Base-by-base conservation (phyloP, 2,888 invertebrate genomes). In the Eudemis profundana region DNA sequence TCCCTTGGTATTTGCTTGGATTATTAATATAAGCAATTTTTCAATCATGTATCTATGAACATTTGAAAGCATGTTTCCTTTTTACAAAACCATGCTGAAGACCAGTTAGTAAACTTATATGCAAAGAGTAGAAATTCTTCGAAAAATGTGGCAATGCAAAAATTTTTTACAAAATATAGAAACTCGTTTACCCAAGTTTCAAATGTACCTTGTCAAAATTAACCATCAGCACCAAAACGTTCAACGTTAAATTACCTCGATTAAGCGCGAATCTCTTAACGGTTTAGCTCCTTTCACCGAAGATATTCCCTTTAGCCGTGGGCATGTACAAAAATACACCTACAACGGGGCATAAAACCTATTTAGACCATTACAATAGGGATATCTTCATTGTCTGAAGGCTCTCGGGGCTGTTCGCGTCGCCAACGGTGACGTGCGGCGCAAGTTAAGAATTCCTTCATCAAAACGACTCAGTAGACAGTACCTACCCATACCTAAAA, bases 331-430 rank as follows among this genome's bases (percentile, higher is more conserved):
- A 75, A 76, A 72, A 68, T 74, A 70, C 72, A 70, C 70, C 72
- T 69, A 72, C 74, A 67, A 72, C 67, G 60, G 74, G 70, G 75
- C 75, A 79, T 84, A 79, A 83, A 88, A 84, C 79, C 82, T 85
- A 86, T 85, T 82, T 79, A 78, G 78, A 78, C 64, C 81, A 83
- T 84, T 78, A 88, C 89, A 87, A 89, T 87, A 75, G 79, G 79
- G 80, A 79, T 78, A 82, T 82, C 85, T 86, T 85, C 86, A 86
- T 89, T 89, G 89, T 89, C 87, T 86, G 84, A 85, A 85, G 82
- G 79, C 78, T 79, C 75, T 76, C 76, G 74, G 77, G 78, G 76
- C 79, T 77, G 75, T 77, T 80, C 77, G 82, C 81, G 79, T 81
- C 85, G 86, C 86, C 85, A 86, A 76, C 80, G 82, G 76, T 74